phyloP scores from a whole-genome alignment of 2,797 vertebrate genomes.

The Distichodus sexfasciatus region DNA sequence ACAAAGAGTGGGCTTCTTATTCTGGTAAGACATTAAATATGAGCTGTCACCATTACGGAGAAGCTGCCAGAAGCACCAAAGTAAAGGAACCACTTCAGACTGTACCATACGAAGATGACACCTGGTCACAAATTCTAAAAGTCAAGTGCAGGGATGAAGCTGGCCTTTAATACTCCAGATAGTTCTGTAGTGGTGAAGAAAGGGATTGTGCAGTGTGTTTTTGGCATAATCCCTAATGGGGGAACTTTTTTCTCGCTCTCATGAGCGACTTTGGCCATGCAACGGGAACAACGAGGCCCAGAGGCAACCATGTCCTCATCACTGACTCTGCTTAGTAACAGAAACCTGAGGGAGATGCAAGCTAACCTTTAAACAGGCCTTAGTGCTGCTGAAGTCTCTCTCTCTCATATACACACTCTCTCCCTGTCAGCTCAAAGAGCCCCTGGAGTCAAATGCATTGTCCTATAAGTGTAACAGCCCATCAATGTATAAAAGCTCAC shows the following conservation, averaged over 20 bases:
- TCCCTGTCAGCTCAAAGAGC: slow-evolving; percentile 5
- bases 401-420: neutral
- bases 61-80: too few relatives aligned
- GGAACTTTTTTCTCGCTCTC: neutral
- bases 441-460: slow-evolving; percentile 43
- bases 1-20: too few relatives aligned
- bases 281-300: neutral
- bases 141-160: too few relatives aligned
- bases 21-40: too few relatives aligned
- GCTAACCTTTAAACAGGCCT: slow-evolving; percentile 65
- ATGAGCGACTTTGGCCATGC: neutral
- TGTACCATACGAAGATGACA: too few relatives aligned
- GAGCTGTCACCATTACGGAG: too few relatives aligned
- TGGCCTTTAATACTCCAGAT: too few relatives aligned
- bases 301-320: slow-evolving; percentile 6
- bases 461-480: slow-evolving; percentile 27
- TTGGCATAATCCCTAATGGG: neutral
- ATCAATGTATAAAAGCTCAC: neutral
- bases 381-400: slow-evolving; percentile 29
- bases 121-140: too few relatives aligned
- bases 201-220: too few relatives aligned
- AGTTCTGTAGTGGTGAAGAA: too few relatives aligned
- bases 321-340: slow-evolving; percentile 73
- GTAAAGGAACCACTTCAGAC: too few relatives aligned
- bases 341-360: slow-evolving; percentile 56